Evolutionary conservation across 2,113 vertebrate genomes (phyloP), one percentile per base, ranked within the genome.

Genomic region (Todiramphus chloris): DNA sequence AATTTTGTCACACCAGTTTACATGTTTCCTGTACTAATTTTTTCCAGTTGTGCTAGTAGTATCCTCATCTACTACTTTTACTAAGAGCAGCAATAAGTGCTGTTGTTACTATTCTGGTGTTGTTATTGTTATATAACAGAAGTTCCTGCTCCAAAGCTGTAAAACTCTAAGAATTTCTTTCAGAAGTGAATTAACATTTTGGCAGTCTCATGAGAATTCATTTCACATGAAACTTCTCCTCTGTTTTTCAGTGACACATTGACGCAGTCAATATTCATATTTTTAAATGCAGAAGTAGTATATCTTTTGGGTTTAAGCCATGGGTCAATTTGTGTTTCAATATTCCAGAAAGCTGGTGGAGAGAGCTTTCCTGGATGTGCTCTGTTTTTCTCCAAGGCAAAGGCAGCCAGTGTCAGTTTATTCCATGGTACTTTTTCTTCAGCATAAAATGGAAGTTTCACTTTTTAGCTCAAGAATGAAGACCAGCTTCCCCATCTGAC

Each of bases 1-100:
- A 86, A 90, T 84, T 91, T 95, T 93, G 87, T 91, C 81, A 91
- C 77, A 82, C 51, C 62, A 84, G 43, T 48, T 92, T 79, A 60
- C 37, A 51, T 17, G 27, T 73, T 96, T 95, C 80, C 76, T 92
- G 43, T 73, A 62, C 60, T 95, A 53, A 27, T 70, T 83, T 87
- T 48, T 89, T 89, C 51, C 64, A 78, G 43, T 84, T 93, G 55
- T 89, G 64, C 39, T 75, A 23, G 18, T 31, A 72, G 11, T 39
- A 63, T 67, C 60, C 9, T 87, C 69, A 48, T 44, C 33, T 75
- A 63, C 30, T 55, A 66, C 50, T 74, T 80, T 41, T 73, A 85
- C 31, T 19, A 79, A 80, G 13, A 86, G 15, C 33, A 73, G 39
- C 21, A 82, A 46, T 33, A 6, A 66, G 9, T 44, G 41, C 20